Evolutionary conservation across 2,888 invertebrate species (phyloP).

Genomic region (Conus canariensis): DNA sequence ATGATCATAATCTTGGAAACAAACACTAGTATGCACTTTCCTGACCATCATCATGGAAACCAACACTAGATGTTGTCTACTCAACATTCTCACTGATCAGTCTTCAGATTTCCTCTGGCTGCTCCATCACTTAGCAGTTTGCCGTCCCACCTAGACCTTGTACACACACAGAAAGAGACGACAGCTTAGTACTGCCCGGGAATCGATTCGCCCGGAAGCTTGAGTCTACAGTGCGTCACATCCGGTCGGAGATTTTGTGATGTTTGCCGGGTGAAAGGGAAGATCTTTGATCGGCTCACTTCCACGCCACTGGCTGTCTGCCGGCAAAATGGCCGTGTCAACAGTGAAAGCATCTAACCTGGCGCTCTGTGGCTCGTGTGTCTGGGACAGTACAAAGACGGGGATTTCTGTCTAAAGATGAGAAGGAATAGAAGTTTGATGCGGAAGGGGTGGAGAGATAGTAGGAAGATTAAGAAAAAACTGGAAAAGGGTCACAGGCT

Average conservation of each 20-base stretch:
- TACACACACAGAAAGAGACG: background rate
- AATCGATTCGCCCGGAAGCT: background rate
- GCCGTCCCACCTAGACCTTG: background rate
- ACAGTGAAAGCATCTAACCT: background rate
- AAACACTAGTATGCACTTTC: background rate
- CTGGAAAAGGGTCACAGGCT: too few relatives aligned
- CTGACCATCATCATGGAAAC: too few relatives aligned
- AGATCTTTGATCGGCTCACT: background rate
- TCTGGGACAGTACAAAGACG: too few relatives aligned
- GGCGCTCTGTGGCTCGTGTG: too few relatives aligned
- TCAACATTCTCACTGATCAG: too few relatives aligned
- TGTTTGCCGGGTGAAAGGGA: background rate
- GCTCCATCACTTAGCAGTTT: background rate
- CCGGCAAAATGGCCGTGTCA: background rate
- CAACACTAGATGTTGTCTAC: too few relatives aligned
- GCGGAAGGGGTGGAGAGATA: too few relatives aligned
- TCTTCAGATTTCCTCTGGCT: background rate
- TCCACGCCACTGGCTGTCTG: background rate
- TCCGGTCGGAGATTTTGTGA: background rate
- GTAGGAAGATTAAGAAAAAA: too few relatives aligned
- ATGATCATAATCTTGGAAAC: background rate
- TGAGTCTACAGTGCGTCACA: conserved; percentile 1
- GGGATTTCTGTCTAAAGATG: too few relatives aligned
- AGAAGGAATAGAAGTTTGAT: too few relatives aligned
- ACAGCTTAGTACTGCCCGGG: background rate